A percentile compares a stretch with the other conserved stretches of the same genome.
These are phyloP conservation scores for Papilio helenus DNA, from an alignment of 1,140 invertebrate species.

Conservation along the genomic window DNA sequence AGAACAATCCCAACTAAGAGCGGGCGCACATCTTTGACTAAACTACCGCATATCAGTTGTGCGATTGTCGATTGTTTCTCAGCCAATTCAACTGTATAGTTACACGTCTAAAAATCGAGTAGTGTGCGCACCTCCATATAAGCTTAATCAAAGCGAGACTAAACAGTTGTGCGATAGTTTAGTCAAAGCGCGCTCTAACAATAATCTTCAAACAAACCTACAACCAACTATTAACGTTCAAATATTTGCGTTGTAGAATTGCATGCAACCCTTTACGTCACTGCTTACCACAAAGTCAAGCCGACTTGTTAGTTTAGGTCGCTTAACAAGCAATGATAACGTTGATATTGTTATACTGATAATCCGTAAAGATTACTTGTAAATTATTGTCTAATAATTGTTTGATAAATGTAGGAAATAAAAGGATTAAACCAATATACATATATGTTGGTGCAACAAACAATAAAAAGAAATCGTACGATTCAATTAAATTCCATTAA, in stretches of 20 bases:
- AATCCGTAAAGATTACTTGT: background rate
- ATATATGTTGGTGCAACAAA: background rate
- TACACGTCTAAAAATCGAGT: too few species aligned
- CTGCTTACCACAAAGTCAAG: constrained; percentile 12
- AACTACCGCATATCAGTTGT: too few species aligned
- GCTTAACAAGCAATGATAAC: background rate
- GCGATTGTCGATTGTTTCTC: too few species aligned
- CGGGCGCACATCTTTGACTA: too few species aligned
- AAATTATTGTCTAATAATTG: background rate
- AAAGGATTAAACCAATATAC: background rate
- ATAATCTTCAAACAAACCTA: background rate
- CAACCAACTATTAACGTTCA: background rate
- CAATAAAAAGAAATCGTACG: background rate
- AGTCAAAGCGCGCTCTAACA: too few species aligned
- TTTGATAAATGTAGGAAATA: too few species aligned
- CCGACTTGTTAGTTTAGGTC: background rate
- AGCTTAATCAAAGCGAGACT: too few species aligned
- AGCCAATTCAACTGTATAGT: too few species aligned
- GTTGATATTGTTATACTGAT: background rate
- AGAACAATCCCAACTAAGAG: too few species aligned
- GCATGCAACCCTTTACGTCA: constrained; percentile 7
- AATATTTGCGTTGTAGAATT: constrained; percentile 23
- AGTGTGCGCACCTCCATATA: too few species aligned
- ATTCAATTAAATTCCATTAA: too few species aligned
- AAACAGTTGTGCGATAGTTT: too few species aligned